Conservation (phyloP, 1,140 invertebrate genomes). For the Drosophila ironensis region DNA sequence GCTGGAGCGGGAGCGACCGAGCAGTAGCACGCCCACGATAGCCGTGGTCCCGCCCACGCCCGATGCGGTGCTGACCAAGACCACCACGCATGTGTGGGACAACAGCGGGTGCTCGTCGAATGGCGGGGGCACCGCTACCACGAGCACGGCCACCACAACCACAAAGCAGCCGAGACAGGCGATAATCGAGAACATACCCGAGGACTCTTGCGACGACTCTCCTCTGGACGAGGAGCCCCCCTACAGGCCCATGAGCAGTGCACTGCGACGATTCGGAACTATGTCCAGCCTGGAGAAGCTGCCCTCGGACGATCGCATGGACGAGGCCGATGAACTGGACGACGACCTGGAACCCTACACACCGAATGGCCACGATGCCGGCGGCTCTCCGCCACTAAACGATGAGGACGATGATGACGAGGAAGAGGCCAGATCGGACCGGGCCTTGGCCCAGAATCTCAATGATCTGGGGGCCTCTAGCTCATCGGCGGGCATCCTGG, state of each 20-base stretch:
- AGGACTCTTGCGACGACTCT: slow-evolving; percentile 84
- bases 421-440: slow-evolving; percentile 67
- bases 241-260: slow-evolving; percentile 83
- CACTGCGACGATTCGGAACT: slow-evolving; percentile 87
- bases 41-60: slow-evolving; percentile 89
- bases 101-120: slow-evolving; percentile 46
- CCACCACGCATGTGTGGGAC: slow-evolving; percentile 77
- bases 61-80: slow-evolving; percentile 83
- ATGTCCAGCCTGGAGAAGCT: slow-evolving; percentile 89
- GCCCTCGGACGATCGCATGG: slow-evolving; percentile 81
- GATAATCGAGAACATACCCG: slow-evolving; percentile 79
- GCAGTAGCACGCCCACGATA: slow-evolving; percentile 85
- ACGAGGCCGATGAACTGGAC: slow-evolving; percentile 79
- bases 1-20: background rate
- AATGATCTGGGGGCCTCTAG: slow-evolving; percentile 20
- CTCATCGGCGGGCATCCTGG: slow-evolving; percentile 10
- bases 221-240: slow-evolving; percentile 84
- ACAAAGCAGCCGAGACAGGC: slow-evolving; percentile 63
- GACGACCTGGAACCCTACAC: slow-evolving; percentile 51
- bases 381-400: background rate
- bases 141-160: slow-evolving; percentile 52
- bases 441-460: slow-evolving; percentile 60
- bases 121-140: slow-evolving; percentile 28
- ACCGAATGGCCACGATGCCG: slow-evolving; percentile 61
- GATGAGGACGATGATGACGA: slow-evolving; percentile 69